Conservation (phyloP, 2,888 invertebrate species). For the Lobophora halterata region DNA sequence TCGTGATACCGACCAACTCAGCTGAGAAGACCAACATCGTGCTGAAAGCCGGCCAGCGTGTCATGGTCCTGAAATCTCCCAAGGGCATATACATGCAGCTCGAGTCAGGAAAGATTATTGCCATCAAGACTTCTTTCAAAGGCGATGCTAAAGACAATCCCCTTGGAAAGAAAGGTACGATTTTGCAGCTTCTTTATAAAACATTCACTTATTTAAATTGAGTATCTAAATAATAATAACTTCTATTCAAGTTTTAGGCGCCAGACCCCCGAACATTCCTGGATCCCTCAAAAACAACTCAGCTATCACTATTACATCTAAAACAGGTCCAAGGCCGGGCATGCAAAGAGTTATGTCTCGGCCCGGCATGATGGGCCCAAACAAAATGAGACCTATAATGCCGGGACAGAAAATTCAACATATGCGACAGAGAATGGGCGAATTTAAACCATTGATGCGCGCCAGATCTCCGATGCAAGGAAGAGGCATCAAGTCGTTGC, state of each 20-base stretch:
- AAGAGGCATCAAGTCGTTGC: constrained; percentile 59
- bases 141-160: constrained; percentile 63
- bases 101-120: constrained; percentile 96
- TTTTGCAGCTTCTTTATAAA: neutral
- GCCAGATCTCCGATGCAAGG: constrained; percentile 54
- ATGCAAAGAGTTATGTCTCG: constrained; percentile 61
- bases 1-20: constrained; percentile 95
- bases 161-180: constrained; percentile 68
- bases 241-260: constrained; percentile 58
- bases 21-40: constrained; percentile 94
- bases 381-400: constrained; percentile 60
- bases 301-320: constrained; percentile 81
- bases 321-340: constrained; percentile 60
- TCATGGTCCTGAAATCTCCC: constrained; percentile 95
- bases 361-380: constrained; percentile 57
- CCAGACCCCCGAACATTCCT: constrained; percentile 68
- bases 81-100: constrained; percentile 98
- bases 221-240: constrained; percentile 4
- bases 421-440: constrained; percentile 61
- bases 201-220: neutral
- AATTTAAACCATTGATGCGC: constrained; percentile 60
- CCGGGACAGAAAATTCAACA: constrained; percentile 70
- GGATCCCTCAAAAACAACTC: constrained; percentile 82
- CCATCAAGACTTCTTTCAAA: constrained; percentile 90
- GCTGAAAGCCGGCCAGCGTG: constrained; percentile 95